Conservation (phyloP, 2,113 vertebrate species). For the Macrotus californicus region DNA sequence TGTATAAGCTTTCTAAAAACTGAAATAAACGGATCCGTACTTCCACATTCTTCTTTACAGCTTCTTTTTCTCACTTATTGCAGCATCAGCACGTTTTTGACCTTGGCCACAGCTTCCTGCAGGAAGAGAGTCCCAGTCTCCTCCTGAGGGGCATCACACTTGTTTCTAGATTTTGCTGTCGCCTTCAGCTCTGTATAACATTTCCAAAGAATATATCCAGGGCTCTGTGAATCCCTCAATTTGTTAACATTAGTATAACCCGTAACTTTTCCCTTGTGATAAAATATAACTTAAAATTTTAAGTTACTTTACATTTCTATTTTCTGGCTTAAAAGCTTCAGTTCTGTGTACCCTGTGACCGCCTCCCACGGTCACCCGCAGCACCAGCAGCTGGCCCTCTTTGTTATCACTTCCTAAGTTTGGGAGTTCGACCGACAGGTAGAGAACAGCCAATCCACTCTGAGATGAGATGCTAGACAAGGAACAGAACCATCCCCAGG, state of each 20-base stretch:
- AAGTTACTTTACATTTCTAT: not conserved
- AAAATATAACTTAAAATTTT: not conserved
- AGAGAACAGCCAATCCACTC: not conserved
- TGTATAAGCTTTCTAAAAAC: not conserved
- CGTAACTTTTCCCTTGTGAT: not conserved
- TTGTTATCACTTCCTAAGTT: not conserved
- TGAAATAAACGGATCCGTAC: not conserved
- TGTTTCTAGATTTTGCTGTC: not conserved
- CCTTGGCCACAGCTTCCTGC: not conserved
- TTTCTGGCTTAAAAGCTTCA: not conserved
- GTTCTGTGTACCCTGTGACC: not conserved
- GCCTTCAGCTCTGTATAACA: not conserved
- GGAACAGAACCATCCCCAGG: too few relatives aligned
- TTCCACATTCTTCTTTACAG: not conserved
- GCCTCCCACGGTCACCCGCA: not conserved
- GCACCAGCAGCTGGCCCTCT: not conserved
- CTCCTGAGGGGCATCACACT: not conserved
- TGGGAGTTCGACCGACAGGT: not conserved
- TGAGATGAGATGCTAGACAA: not conserved
- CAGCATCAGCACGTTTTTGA: not conserved
- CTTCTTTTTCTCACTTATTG: not conserved
- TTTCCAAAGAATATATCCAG: not conserved
- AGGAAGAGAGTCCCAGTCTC: not conserved
- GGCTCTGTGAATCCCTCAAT: not conserved
- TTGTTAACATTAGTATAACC: not conserved